Evolutionary conservation across 2,113 vertebrate species (phyloP), one percentile per base, ranked within the genome.

Genomic region (Rattus norvegicus): DNA sequence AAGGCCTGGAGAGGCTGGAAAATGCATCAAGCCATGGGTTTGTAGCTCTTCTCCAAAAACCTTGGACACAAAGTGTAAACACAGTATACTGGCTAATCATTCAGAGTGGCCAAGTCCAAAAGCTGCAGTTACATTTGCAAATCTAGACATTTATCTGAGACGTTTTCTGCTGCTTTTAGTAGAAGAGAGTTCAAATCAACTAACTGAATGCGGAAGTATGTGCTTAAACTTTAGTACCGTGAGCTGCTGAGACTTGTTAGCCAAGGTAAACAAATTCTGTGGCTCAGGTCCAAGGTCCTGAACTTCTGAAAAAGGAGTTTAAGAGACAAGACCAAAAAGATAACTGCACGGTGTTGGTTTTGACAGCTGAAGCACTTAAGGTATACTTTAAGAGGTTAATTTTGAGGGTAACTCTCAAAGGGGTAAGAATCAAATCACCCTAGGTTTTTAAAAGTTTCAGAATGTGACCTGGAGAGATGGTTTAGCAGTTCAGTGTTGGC

Each of bases 341-440:
- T 8, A 52, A 80, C 83, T 43, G 61, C 61, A 75, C 19, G 47
- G 11, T 49, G 52, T 12, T n/a, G 0, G 16, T 67, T 94, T 83
- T 61, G 16, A 90, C 90, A 95, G 76, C 14, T 88, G 12, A 87
- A 94, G 75, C 69, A 30, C 39, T 91, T 59, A 90, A 70, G 69
- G 72, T 76, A 54, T 96, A 36, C 94, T 47, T 91, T 61, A 85
- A n/a, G 90, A 96, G 43, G 61, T 56, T 70, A 39, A 90, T 39
- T 80, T 72, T 93, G 81, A 96, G 49, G 80, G 75, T 80, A 88
- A 88, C 16, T 87, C 73, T 39, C 65, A 96, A 67, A 90, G 63
- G 72, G 20, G 0, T 61, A 92, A 95, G 17, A 94, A 88, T 52
- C 54, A 79, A 84, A 11, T 75, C 33, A 76, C 14, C 20, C 79